These are phyloP conservation scores for Hecatera dysodea DNA, from an alignment of 2,888 invertebrate genomes.

Conservation along the genomic window DNA sequence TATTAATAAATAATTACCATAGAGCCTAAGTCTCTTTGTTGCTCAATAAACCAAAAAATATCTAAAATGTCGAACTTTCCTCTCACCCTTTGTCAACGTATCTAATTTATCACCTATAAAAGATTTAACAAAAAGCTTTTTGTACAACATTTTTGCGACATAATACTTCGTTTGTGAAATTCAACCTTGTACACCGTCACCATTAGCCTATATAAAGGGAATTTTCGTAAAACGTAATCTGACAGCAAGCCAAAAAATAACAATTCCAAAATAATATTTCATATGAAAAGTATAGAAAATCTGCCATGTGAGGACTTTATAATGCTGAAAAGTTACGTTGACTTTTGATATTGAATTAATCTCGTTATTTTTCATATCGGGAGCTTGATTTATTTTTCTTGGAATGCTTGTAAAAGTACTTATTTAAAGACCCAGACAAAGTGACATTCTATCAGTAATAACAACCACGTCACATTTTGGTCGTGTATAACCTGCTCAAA, in stretches of 20 bases:
- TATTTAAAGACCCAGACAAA: too few relatives aligned
- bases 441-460: too few relatives aligned
- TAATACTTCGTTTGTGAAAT: slow-evolving; percentile 47
- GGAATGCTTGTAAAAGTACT: too few relatives aligned
- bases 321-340: too few relatives aligned
- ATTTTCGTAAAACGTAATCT: slow-evolving; percentile 22
- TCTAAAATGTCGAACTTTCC: slow-evolving; percentile 19
- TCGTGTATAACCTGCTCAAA: too few relatives aligned
- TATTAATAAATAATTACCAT: not conserved
- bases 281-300: not conserved
- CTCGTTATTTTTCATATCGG: not conserved
- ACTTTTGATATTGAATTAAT: not conserved
- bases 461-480: too few relatives aligned
- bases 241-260: not conserved
- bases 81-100: slow-evolving; percentile 36
- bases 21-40: not conserved
- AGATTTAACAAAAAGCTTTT: slow-evolving; percentile 33
- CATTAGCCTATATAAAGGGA: slow-evolving; percentile 31
- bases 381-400: too few relatives aligned
- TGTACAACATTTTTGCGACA: slow-evolving; percentile 14
- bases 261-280: not conserved
- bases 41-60: not conserved
- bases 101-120: slow-evolving; percentile 34
- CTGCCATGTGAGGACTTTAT: not conserved
- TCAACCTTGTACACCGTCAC: slow-evolving; percentile 38